Base-by-base conservation (phyloP, 2,797 vertebrate species). In the Gambelia wislizenii region DNA sequence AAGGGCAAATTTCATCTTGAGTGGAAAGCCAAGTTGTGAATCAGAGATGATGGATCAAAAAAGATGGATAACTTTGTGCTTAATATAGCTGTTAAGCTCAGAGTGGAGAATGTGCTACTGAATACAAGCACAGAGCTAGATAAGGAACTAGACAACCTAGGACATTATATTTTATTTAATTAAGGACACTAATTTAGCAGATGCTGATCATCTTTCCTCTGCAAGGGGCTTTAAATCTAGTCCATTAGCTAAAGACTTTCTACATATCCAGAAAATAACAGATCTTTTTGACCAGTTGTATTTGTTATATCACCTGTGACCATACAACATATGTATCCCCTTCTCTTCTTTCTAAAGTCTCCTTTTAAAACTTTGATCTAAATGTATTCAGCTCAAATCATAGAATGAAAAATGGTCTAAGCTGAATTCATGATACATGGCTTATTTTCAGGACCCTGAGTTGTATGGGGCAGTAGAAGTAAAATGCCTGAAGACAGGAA, bases 21-120 rank as follows among this genome's bases (percentile, higher is more conserved):
- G 44, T n/a, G 33, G 25, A 89, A 92, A 89, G 54, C 10, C 86
- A 86, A 89, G 30, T 69, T 86, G 70, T 86, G 78, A 86, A 33
- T 8, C 13, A 33, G 54, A 30, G 13, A 74, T 72, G 39, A 61
- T 36, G 49, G 39, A 54, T 69, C 42, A 86, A 86, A 78, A n/a
- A 81, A 77, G 39, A 25, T 42, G 56, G 30, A 84, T 67, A 79
- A 20, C 52, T 70, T 47, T 59, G 16, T 47, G 8, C 64, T 85
- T 79, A 85, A 72, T 85, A 59, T 18, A 82, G 44, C 18, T 76
- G 20, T 25, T 82, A 82, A 83, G 86, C 76, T 83, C 54, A 67
- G 36, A 83, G 72, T 86, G 13, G 61, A 1, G 14, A 67, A 33
- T 47, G 33, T 74, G 39, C 39, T 47, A 47, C 42, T 75, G 22